Evolutionary conservation across 2,888 invertebrate species (phyloP).

Genomic region (Aleiodes alternator): DNA sequence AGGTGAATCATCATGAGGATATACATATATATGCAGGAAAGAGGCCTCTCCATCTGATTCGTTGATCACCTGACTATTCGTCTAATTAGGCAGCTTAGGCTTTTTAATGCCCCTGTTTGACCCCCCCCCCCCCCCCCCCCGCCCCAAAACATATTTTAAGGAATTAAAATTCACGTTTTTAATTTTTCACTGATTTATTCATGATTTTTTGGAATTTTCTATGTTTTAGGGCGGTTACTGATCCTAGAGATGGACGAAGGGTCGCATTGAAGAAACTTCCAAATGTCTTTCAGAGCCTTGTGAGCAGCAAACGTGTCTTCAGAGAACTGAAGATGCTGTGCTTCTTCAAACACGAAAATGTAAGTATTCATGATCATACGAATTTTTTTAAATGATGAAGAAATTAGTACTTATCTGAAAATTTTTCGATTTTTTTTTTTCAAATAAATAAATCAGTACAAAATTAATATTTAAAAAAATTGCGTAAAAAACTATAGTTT

Average conservation of each 20-base stretch:
- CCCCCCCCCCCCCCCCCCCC: too few species aligned
- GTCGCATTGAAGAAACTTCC: slow-evolving; percentile 99
- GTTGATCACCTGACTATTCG: slow-evolving; percentile 5
- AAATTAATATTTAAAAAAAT: too few species aligned
- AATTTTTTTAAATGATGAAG: not conserved
- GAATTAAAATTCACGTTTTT: not conserved
- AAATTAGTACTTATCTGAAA: too few species aligned
- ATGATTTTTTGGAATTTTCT: slow-evolving; percentile 52
- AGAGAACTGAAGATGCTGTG: slow-evolving; percentile 99
- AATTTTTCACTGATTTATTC: not conserved
- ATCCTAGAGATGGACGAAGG: slow-evolving; percentile 97
- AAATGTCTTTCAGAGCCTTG: slow-evolving; percentile 99
- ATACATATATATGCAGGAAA: not conserved
- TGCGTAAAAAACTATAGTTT: too few species aligned
- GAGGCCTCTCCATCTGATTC: slow-evolving; percentile 58
- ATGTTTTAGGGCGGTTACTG: slow-evolving; percentile 97
- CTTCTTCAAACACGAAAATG: slow-evolving; percentile 99
- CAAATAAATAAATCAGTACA: too few species aligned
- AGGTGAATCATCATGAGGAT: slow-evolving; percentile 61
- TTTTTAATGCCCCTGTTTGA: too few species aligned
- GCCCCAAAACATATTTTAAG: too few species aligned
- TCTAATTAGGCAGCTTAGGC: too few species aligned
- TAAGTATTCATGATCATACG: slow-evolving; percentile 79
- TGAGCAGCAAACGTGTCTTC: slow-evolving; percentile 99
- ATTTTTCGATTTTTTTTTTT: too few species aligned